Evolutionary conservation across 2,113 vertebrate species (phyloP).

Genomic region (Mirounga angustirostris): DNA sequence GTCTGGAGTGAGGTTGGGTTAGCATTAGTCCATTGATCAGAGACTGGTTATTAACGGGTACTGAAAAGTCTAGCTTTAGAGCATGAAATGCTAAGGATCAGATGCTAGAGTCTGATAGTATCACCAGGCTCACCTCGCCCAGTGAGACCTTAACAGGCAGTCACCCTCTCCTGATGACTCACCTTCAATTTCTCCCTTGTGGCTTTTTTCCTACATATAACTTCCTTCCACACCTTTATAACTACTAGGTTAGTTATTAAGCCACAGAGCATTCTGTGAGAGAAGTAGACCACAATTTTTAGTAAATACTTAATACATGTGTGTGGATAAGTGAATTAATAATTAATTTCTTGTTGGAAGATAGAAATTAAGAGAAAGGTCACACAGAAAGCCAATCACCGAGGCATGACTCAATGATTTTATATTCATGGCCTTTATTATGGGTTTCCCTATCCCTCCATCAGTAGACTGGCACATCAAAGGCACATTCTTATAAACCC

Average conservation of each 20-base stretch:
- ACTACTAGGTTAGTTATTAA: constrained; percentile 51
- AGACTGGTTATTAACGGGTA: background rate
- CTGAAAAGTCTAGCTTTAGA: background rate
- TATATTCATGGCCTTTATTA: background rate
- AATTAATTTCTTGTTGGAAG: constrained; percentile 64
- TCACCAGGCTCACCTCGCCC: too few species aligned
- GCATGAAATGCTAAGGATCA: background rate
- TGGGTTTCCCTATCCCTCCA: background rate
- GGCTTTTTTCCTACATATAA: background rate
- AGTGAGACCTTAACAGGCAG: fast-evolving
- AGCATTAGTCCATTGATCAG: background rate
- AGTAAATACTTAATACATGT: constrained; percentile 11
- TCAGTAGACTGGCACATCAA: background rate
- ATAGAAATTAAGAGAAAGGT: background rate
- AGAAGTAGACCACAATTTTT: constrained; percentile 24
- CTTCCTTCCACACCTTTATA: background rate
- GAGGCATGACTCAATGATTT: background rate
- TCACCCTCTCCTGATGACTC: background rate
- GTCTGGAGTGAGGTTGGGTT: background rate
- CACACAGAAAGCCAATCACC: background rate
- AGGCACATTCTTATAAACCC: background rate
- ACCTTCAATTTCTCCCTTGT: background rate
- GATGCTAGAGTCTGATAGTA: background rate
- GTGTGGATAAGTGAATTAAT: constrained; percentile 57
- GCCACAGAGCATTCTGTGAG: background rate